phyloP scores from a whole-genome alignment of 1,140 invertebrate species.

The Brachionus rubens region DNA sequence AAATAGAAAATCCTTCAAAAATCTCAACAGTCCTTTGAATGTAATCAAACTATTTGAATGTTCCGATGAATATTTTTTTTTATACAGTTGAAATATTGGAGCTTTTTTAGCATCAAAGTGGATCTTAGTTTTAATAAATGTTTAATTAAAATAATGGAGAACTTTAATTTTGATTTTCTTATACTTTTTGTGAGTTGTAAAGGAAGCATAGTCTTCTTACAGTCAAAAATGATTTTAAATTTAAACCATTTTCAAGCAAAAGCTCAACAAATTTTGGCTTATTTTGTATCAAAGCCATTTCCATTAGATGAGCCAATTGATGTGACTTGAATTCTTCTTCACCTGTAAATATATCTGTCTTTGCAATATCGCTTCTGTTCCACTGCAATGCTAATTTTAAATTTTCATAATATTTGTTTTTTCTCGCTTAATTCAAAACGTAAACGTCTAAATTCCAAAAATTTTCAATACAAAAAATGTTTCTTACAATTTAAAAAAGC shows the following conservation, averaged over 20 bases:
- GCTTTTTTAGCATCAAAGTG: constrained; percentile 42
- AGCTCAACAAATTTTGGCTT: constrained; percentile 94
- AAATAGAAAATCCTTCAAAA: constrained; percentile 44
- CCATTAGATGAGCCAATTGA: constrained; percentile 55
- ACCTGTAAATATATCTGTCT: constrained; percentile 48
- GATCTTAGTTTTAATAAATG: background rate
- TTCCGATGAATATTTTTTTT: constrained; percentile 47
- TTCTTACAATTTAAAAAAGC: constrained; percentile 44
- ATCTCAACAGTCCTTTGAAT: constrained; percentile 38
- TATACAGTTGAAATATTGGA: constrained; percentile 45
- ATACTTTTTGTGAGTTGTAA: constrained; percentile 54
- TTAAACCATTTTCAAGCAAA: constrained; percentile 92
- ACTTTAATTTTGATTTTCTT: background rate
- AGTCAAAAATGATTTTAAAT: constrained; percentile 92
- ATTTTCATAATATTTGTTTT: constrained; percentile 47
- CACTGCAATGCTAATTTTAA: constrained; percentile 49
- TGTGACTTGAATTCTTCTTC: constrained; percentile 47
- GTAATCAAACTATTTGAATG: constrained; percentile 24
- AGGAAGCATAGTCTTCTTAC: constrained; percentile 78
- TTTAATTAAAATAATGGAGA: background rate
- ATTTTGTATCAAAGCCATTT: constrained; percentile 87
- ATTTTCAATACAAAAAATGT: no score
- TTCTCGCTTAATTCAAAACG: no score
- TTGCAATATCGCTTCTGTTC: constrained; percentile 49
- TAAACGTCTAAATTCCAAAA: no score